A percentile compares a stretch with the other conserved stretches of the same genome.
These are phyloP conservation scores for Monochamus saltuarius DNA, from an alignment of 1,140 invertebrate genomes.

Conservation along the genomic window DNA sequence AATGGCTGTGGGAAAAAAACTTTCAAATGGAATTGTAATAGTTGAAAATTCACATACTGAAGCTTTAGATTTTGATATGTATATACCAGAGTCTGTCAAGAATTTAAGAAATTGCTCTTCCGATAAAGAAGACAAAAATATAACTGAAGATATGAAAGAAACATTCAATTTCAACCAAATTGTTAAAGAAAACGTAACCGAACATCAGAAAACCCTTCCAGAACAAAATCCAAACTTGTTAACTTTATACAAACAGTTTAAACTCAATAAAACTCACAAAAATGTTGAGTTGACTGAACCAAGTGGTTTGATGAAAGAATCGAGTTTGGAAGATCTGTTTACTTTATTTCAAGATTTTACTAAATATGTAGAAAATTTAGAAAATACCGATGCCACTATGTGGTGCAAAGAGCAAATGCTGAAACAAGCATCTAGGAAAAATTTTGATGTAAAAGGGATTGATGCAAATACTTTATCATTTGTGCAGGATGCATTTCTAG, in stretches of 20 bases:
- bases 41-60: slow-evolving; percentile 33
- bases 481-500: slow-evolving; percentile 34
- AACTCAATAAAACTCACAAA: slow-evolving; percentile 34
- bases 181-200: too few relatives aligned
- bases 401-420: slow-evolving; percentile 44
- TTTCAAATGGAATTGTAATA: slow-evolving; percentile 37
- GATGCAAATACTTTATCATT: slow-evolving; percentile 27
- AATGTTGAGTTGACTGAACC: slow-evolving; percentile 32
- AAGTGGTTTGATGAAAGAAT: slow-evolving; percentile 14
- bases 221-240: slow-evolving; percentile 2
- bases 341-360: slow-evolving; percentile 27
- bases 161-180: too few relatives aligned
- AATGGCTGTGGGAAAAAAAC: slow-evolving; percentile 5
- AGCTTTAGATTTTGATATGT: neutral
- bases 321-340: slow-evolving; percentile 13
- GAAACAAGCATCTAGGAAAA: slow-evolving; percentile 30
- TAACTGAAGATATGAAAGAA: too few relatives aligned
- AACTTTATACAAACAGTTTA: slow-evolving; percentile 30
- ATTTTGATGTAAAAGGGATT: slow-evolving; percentile 27
- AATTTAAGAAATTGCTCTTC: slow-evolving; percentile 12
- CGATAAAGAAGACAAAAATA: neutral
- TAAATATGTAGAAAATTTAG: slow-evolving; percentile 27
- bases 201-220: slow-evolving; percentile 4
- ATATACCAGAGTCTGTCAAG: slow-evolving; percentile 18
- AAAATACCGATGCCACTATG: slow-evolving; percentile 27